Evolutionary conservation across 2,797 vertebrate genomes (phyloP).

Genomic region (Eulemur rubriventer): DNA sequence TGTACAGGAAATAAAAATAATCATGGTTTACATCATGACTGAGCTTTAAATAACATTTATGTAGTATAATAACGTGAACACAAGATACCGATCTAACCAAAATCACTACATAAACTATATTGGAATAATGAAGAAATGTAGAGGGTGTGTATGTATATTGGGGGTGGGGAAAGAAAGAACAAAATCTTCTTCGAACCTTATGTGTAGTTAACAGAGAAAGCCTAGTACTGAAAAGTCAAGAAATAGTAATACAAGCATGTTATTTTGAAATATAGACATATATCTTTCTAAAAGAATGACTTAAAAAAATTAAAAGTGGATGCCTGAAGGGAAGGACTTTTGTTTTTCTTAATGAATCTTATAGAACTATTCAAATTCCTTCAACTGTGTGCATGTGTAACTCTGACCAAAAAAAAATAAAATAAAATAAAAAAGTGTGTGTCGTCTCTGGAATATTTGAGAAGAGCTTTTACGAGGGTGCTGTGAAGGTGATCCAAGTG

Average conservation of each 20-base stretch:
- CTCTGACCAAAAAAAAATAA: neutral
- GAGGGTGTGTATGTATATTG: neutral
- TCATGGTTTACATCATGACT: slow-evolving; percentile 14
- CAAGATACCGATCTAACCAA: neutral
- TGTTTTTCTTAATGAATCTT: slow-evolving; percentile 26
- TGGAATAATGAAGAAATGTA: neutral
- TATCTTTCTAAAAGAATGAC: slow-evolving; percentile 7
- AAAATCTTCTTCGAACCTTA: neutral
- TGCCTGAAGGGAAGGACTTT: neutral
- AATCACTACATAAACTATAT: neutral
- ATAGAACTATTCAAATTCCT: neutral
- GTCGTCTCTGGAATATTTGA: neutral
- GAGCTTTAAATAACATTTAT: neutral
- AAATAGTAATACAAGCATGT: neutral
- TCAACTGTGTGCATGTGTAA: neutral
- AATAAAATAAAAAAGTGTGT: neutral
- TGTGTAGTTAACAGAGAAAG: neutral
- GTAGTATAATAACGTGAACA: neutral
- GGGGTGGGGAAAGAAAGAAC: neutral
- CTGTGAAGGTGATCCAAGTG: neutral
- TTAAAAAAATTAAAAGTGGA: neutral
- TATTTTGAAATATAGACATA: neutral
- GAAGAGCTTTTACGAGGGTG: neutral
- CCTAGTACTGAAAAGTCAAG: slow-evolving; percentile 3
- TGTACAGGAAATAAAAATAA: slow-evolving; percentile 19